A percentile compares a stretch with the other conserved stretches of the same genome.
Conservation (phyloP, 1,140 invertebrate genomes). For the Cyrtorhinus lividipennis region DNA sequence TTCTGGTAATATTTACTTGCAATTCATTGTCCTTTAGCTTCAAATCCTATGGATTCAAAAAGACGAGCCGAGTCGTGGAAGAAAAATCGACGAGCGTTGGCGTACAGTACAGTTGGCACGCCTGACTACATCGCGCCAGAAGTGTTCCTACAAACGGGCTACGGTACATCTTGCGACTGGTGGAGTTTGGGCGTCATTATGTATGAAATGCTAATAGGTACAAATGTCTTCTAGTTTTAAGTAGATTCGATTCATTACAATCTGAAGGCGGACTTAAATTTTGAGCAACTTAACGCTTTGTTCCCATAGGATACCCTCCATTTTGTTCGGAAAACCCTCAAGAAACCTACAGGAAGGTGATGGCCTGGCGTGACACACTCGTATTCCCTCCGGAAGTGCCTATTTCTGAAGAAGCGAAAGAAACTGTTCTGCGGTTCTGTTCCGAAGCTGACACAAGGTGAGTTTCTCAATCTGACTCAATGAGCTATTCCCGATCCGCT, state of each 20-base stretch:
- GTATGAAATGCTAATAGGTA: slow-evolving; percentile 99
- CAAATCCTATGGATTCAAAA: slow-evolving; percentile 89
- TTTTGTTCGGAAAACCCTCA: slow-evolving; percentile 99
- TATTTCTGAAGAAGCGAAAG: slow-evolving; percentile 85
- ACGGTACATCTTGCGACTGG: slow-evolving; percentile 95
- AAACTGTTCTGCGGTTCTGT: slow-evolving; percentile 80
- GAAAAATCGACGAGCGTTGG: slow-evolving; percentile 81
- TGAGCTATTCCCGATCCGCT: too few relatives aligned
- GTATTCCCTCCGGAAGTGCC: slow-evolving; percentile 98
- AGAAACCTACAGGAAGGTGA: slow-evolving; percentile 98
- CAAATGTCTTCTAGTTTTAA: slow-evolving; percentile 16
- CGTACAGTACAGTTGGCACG: slow-evolving; percentile 94
- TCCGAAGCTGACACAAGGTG: slow-evolving; percentile 63
- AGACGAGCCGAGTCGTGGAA: slow-evolving; percentile 96
- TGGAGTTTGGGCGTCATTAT: slow-evolving; percentile 99
- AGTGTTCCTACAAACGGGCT: slow-evolving; percentile 95
- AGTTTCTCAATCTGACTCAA: neutral
- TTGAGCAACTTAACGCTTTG: neutral
- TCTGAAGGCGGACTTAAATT: neutral
- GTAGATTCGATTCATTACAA: neutral
- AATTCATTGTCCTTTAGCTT: slow-evolving; percentile 31
- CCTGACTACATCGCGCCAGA: slow-evolving; percentile 99
- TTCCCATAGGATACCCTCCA: slow-evolving; percentile 83
- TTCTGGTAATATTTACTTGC: too few relatives aligned
- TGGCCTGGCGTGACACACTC: slow-evolving; percentile 97